Evolutionary conservation across 2,888 invertebrate species (phyloP).

Genomic region (Alviniconcha strummeri): DNA sequence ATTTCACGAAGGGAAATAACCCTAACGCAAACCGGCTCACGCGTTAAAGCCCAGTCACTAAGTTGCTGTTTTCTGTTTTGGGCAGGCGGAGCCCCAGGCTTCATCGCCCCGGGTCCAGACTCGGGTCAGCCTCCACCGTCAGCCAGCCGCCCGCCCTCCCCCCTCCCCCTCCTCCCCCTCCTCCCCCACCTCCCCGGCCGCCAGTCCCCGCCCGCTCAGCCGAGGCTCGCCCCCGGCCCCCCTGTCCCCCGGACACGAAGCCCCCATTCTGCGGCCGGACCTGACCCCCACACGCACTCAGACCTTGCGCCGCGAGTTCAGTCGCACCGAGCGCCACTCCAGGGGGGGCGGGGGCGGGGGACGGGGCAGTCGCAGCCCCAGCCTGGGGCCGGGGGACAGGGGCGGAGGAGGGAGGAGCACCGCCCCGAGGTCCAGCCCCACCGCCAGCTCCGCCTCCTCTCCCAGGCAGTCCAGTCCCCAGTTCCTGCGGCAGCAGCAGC

Average conservation of each 20-base stretch:
- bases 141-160: background rate
- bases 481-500: background rate
- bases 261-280: constrained; percentile 26
- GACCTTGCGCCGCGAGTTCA: constrained; percentile 28
- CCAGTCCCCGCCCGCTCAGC: background rate
- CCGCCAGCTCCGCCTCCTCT: background rate
- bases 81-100: background rate
- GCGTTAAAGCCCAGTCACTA: too few relatives aligned
- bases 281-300: constrained; percentile 28
- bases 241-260: background rate
- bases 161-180: background rate
- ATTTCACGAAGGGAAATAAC: too few relatives aligned
- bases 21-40: too few relatives aligned
- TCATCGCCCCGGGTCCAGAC: background rate
- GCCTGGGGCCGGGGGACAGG: constrained; percentile 2
- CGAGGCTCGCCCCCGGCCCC: background rate
- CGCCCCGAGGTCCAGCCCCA: constrained; percentile 24
- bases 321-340: constrained; percentile 27
- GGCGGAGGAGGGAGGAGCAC: background rate
- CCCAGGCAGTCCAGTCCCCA: constrained; percentile 13
- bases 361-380: constrained; percentile 10
- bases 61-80: too few relatives aligned
- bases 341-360: background rate
- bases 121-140: background rate
- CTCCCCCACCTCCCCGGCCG: background rate